Base-by-base conservation (phyloP, 2,797 vertebrate genomes). In the Cuniculus paca region DNA sequence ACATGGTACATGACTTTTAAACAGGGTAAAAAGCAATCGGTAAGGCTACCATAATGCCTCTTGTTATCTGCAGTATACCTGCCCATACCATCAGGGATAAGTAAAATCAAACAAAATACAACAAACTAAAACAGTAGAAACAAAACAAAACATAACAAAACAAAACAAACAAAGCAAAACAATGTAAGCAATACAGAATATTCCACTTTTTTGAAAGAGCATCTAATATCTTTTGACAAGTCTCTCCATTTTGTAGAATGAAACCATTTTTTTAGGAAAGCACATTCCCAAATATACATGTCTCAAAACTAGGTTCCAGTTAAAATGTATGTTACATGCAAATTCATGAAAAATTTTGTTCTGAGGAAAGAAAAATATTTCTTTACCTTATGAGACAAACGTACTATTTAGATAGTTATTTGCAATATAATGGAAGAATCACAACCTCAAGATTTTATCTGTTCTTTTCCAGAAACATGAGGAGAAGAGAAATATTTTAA, bases 381-480 rank as follows among this genome's bases (percentile, higher is more conserved):
- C 45, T 77, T 94, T 85, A 83, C 48, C 36, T 50, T 85, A 50
- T 63, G 39, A 85, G 54, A 72, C 34, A 85, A 80, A 58, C 9
- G n/a, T 4, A 9, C 13, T 6, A 52, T 56, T 19, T n/a, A 11
- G 36, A 60, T 22, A 45, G 36, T 56, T 65, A 72, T 45, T 16
- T 77, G 8, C 4, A 63, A 22, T 45, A n/a, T 58, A 72, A 26
- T 5, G 34, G 34, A 84, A 93, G 2, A 1, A 36, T 81, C 83
- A 56, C 1, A 20, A 11, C 36, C 50, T 68, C 39, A 88, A 58
- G 68, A 36, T 87, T 83, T 17, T 58, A 31, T 75, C 20, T 87
- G 12, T 88, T 95, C 6, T 42, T 91, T 96, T 93, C 36, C 58
- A 50, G 65, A 85, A 86, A n/a, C 17, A 60, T 4, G 26, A 34